Percentiles rank a stretch among this genome's conserved stretches.
phyloP scores from a whole-genome alignment of 2,113 vertebrate genomes.

The Antennarius striatus region DNA sequence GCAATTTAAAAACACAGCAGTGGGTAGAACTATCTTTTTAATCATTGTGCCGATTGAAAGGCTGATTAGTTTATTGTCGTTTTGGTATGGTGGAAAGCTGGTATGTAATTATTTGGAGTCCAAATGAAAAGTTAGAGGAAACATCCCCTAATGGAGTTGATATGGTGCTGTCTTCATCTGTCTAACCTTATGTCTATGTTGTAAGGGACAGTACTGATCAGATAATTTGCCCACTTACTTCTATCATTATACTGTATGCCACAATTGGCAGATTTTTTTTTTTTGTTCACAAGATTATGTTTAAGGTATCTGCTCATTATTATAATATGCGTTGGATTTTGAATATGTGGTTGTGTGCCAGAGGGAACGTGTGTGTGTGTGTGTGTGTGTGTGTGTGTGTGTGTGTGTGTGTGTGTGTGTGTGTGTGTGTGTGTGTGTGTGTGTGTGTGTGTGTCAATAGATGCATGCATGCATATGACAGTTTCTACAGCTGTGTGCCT shows the following conservation, averaged over 20 bases:
- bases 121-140: slow-evolving; percentile 47
- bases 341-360: slow-evolving; percentile 11
- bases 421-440: background rate
- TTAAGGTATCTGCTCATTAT: slow-evolving; percentile 69
- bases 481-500: slow-evolving; percentile 26
- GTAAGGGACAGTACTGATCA: slow-evolving; percentile 44
- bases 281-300: slow-evolving; percentile 48
- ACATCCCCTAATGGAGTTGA: slow-evolving; percentile 38
- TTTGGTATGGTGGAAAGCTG: slow-evolving; percentile 56
- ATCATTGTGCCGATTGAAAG: slow-evolving; percentile 68
- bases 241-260: slow-evolving; percentile 37
- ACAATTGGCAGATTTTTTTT: slow-evolving; percentile 57
- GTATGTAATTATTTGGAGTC: slow-evolving; percentile 49
- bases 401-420: slow-evolving; percentile 7
- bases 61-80: slow-evolving; percentile 62
- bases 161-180: slow-evolving; percentile 16
- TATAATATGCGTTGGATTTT: slow-evolving; percentile 28
- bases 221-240: slow-evolving; percentile 53
- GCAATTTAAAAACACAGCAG: slow-evolving; percentile 77
- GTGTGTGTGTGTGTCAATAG: slow-evolving; percentile 11
- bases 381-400: slow-evolving; percentile 8
- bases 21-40: slow-evolving; percentile 70
- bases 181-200: slow-evolving; percentile 36
- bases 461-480: slow-evolving; percentile 11
- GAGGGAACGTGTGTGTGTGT: slow-evolving; percentile 27